phyloP scores from a whole-genome alignment of 2,888 invertebrate species.

The Mylabris sibirica region DNA sequence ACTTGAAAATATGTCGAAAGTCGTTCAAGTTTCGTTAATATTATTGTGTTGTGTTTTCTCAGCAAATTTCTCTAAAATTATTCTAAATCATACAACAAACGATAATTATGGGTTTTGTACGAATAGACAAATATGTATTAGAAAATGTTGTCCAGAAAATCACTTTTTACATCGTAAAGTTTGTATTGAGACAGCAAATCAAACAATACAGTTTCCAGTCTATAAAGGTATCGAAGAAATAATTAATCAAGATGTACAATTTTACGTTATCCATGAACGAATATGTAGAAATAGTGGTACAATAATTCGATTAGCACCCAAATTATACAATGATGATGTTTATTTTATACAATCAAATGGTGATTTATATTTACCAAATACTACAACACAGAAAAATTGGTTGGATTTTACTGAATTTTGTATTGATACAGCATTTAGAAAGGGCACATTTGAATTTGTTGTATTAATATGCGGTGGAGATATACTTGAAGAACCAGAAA shows the following conservation, averaged over 20 bases:
- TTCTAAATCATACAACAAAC: conserved; percentile 13
- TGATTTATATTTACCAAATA: conserved; percentile 34
- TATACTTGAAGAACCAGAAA: conserved; percentile 21
- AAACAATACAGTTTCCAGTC: conserved; percentile 32
- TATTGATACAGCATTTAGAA: conserved; percentile 19
- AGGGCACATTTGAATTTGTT: conserved; percentile 12
- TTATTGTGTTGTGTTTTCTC: not conserved
- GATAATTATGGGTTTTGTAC: conserved; percentile 31
- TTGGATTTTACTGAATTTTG: conserved; percentile 19
- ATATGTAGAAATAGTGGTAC: conserved; percentile 26
- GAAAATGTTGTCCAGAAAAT: conserved; percentile 43
- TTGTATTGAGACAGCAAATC: conserved; percentile 26
- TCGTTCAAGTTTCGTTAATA: not conserved
- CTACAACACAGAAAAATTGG: not conserved
- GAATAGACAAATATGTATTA: conserved; percentile 27
- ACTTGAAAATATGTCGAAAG: not conserved
- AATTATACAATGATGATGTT: conserved; percentile 19
- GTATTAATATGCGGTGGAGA: conserved; percentile 18
- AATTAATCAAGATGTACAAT: conserved; percentile 18
- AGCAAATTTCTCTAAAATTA: not conserved
- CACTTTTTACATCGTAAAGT: conserved; percentile 29
- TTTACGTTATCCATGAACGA: conserved; percentile 35
- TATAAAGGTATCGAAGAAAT: conserved; percentile 33
- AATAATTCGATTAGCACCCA: conserved; percentile 29
- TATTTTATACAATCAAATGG: conserved; percentile 41